Conservation (phyloP, 2,113 vertebrate genomes). For the Carollia perspicillata region DNA sequence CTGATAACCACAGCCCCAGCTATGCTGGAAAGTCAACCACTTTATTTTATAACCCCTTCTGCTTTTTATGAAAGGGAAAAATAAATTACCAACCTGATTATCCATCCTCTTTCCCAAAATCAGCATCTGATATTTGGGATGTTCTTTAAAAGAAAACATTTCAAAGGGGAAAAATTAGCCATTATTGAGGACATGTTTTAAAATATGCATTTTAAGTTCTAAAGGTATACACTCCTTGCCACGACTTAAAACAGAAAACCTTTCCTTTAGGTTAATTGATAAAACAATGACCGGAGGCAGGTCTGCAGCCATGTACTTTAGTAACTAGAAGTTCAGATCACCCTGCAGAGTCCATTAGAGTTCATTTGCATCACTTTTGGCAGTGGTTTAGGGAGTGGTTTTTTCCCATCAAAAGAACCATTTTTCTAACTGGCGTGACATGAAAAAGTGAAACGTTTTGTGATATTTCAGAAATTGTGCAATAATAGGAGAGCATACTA, state of each 20-base stretch:
- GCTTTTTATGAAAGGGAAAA: neutral
- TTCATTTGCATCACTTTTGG: neutral
- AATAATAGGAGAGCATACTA: neutral
- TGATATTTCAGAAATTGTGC: neutral
- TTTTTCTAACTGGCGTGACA: conserved; percentile 21
- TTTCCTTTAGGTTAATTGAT: neutral
- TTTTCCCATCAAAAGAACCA: conserved; percentile 11
- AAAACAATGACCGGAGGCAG: neutral
- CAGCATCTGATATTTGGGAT: neutral
- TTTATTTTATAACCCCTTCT: neutral
- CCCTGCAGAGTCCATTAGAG: neutral
- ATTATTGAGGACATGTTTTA: neutral
- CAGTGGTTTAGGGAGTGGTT: neutral
- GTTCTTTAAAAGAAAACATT: neutral
- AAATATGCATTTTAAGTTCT: neutral
- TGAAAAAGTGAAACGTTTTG: neutral
- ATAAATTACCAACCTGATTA: neutral
- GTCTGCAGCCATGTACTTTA: neutral
- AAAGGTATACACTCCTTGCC: neutral
- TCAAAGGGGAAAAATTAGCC: neutral
- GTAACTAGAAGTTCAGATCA: neutral
- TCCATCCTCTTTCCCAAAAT: neutral
- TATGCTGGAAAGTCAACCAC: neutral
- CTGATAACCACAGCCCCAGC: neutral
- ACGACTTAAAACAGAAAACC: neutral